Conservation (phyloP, 2,113 vertebrate species). For the Lathamus discolor region DNA sequence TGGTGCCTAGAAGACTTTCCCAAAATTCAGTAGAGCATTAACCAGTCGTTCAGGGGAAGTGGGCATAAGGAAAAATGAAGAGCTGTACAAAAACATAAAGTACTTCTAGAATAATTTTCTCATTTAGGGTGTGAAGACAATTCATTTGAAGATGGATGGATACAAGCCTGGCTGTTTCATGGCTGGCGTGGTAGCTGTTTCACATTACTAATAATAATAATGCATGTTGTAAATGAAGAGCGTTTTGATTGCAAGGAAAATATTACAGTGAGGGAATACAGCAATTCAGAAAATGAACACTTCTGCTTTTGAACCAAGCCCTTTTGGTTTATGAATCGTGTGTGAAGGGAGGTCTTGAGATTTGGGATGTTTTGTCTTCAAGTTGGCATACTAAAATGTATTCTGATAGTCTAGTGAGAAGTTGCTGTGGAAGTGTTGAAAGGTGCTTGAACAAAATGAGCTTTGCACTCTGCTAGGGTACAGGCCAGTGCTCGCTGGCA, state of each 20-base stretch:
- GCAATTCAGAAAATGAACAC: neutral
- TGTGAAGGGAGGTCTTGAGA: neutral
- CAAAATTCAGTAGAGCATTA: neutral
- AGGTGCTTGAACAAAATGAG: neutral
- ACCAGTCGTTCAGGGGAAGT: neutral
- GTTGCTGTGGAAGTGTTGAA: neutral
- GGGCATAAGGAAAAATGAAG: neutral
- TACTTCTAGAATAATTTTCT: neutral
- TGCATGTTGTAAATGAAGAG: neutral
- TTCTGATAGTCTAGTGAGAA: neutral
- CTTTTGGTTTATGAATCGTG: neutral
- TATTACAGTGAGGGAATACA: neutral
- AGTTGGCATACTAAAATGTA: neutral
- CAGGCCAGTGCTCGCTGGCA: neutral
- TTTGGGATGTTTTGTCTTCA: neutral
- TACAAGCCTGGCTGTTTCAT: neutral
- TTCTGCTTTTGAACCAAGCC: neutral
- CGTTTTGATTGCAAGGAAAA: neutral
- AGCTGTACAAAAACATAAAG: neutral
- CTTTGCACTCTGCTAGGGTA: neutral
- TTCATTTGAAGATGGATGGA: neutral
- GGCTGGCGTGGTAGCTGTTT: neutral
- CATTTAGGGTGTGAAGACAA: neutral
- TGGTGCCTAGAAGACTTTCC: neutral
- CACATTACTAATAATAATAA: neutral